These are phyloP conservation scores for Ennomos fuscantarius DNA, from an alignment of 2,888 invertebrate genomes.

Conservation along the genomic window DNA sequence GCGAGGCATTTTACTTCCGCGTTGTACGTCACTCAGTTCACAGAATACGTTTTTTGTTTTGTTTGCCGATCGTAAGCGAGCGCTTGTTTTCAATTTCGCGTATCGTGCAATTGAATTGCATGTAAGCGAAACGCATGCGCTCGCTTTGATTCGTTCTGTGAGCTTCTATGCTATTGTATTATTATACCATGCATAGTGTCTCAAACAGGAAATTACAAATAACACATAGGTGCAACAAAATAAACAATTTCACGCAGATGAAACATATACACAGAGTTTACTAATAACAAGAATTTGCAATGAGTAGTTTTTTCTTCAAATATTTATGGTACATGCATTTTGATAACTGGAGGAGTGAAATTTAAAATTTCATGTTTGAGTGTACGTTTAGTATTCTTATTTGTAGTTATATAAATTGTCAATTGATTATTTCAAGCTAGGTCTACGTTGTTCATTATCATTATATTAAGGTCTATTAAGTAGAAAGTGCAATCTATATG, in stretches of 20 bases:
- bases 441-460: constrained; percentile 26
- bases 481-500: constrained; percentile 53
- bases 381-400: constrained; percentile 44
- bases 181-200: constrained; percentile 60
- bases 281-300: constrained; percentile 3
- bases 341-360: constrained; percentile 18
- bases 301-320: not conserved
- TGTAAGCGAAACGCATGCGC: constrained; percentile 8
- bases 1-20: constrained; percentile 58
- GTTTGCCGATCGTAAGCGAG: not conserved
- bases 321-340: constrained; percentile 25
- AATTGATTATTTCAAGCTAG: constrained; percentile 39
- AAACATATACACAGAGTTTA: constrained; percentile 29
- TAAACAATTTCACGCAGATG: constrained; percentile 35
- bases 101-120: constrained; percentile 5
- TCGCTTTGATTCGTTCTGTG: constrained; percentile 10
- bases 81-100: not conserved
- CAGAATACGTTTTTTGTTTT: constrained; percentile 7
- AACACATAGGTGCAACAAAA: constrained; percentile 55
- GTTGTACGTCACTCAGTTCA: constrained; percentile 24
- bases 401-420: constrained; percentile 31
- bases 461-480: constrained; percentile 40
- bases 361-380: constrained; percentile 75
- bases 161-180: constrained; percentile 17
- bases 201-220: constrained; percentile 77